Conservation (phyloP, 2,888 invertebrate species). For the Agrotis exclamationis region DNA sequence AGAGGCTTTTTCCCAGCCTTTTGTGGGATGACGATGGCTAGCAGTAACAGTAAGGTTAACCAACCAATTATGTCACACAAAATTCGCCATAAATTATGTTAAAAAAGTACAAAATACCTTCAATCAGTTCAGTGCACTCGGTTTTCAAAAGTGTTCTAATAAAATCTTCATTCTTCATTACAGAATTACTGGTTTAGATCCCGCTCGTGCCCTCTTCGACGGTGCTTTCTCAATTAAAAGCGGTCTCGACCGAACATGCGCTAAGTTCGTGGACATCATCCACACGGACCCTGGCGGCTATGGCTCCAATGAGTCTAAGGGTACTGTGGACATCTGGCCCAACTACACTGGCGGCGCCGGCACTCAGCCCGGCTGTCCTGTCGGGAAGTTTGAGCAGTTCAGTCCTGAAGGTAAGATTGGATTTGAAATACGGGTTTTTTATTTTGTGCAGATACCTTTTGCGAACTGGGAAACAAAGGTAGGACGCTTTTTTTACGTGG, state of each 20-base stretch:
- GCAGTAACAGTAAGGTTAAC: too few species aligned
- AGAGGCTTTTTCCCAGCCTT: too few species aligned
- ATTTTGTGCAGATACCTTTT: not conserved
- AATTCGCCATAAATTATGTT: too few species aligned
- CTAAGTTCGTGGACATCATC: slow-evolving; percentile 92
- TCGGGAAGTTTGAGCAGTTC: slow-evolving; percentile 78
- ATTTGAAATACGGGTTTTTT: not conserved
- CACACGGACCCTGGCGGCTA: slow-evolving; percentile 92
- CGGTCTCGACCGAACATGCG: slow-evolving; percentile 88
- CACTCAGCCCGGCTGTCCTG: slow-evolving; percentile 90
- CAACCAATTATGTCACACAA: too few species aligned
- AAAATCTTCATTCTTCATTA: slow-evolving; percentile 3
- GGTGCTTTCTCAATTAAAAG: slow-evolving; percentile 78
- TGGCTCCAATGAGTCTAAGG: slow-evolving; percentile 87
- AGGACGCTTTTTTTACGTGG: too few species aligned
- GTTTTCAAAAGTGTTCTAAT: too few species aligned
- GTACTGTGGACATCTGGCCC: slow-evolving; percentile 92
- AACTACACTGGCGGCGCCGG: slow-evolving; percentile 84
- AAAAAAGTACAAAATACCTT: too few species aligned
- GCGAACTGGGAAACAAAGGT: too few species aligned
- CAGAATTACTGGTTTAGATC: slow-evolving; percentile 92
- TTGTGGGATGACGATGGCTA: too few species aligned
- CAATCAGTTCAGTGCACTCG: too few species aligned
- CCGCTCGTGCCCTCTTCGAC: slow-evolving; percentile 91
- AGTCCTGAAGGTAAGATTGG: slow-evolving; percentile 76